Evolutionary conservation across 2,888 invertebrate species (phyloP), one percentile per base, ranked within the genome.

Genomic region (Hedychridium roseum): DNA sequence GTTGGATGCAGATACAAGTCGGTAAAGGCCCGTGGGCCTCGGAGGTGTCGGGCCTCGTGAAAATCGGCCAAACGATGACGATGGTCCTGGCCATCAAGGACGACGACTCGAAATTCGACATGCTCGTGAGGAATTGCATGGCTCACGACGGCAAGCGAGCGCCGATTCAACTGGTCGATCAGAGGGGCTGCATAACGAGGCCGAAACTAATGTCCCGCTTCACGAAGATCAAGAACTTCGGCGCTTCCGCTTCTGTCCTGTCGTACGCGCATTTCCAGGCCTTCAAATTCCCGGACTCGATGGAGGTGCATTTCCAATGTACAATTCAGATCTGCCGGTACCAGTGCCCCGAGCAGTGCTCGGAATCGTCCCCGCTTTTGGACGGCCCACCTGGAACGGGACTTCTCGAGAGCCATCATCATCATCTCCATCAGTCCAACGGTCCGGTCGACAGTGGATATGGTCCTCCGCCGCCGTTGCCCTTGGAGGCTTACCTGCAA

Each of bases 1-100:
- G 95, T 80, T 96, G 95, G 95, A 95, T 96, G 95, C 94, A 95
- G 76, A 95, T 96, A 60, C 95, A 96, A 82, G 93, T 94, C 2
- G 94, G 94, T 28, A 94, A 93, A 75, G 94, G 94, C 15, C 95
- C 95, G 0, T 96, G 95, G 94, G 94, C 95, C 6, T 93, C 94
- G 0, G 95, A 95, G 80, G 95, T 95, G 1, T 93, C 94, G 0
- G 95, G 95, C 0, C 82, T 96, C 37, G 95, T 95, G 0, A 95
- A 95, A 81, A 95, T 95, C 45, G 95, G 95, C 1, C 95, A 95
- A 77, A 95, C 95, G 0, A 94, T 96, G 94, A 96, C 95, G 9
- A 95, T 95, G 94, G 95, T 95, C 2, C 80, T 95, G 51, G 95
- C 95, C 26, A 95, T 95, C 68, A 95, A 95, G 79, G 95, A 95